phyloP scores from a whole-genome alignment of 1,140 invertebrate species.

The Sipha flava region DNA sequence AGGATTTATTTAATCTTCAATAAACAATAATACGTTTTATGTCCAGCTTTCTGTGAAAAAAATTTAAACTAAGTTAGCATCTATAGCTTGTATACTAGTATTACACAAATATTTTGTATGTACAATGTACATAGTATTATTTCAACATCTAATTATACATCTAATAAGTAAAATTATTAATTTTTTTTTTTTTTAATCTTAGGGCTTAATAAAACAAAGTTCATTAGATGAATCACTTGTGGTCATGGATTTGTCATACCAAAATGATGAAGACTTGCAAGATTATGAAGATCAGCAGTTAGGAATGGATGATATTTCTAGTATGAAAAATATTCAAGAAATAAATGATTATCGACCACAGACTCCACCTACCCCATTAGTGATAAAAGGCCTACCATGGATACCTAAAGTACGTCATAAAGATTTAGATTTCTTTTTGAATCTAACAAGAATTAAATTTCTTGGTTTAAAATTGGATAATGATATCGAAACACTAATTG shows the following conservation, averaged over 20 bases:
- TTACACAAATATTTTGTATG: no score
- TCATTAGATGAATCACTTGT: conserved; percentile 75
- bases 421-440: conserved; percentile 84
- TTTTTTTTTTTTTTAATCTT: conserved; percentile 34
- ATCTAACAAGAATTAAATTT: conserved; percentile 87
- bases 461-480: conserved; percentile 82
- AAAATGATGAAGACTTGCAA: conserved; percentile 18
- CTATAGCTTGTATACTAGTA: no score
- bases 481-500: conserved; percentile 78
- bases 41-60: no score
- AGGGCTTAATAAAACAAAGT: conserved; percentile 85
- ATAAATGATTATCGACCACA: conserved; percentile 37
- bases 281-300: conserved; percentile 17
- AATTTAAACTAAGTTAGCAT: no score
- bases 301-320: conserved; percentile 6
- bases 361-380: conserved; percentile 37
- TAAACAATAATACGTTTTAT: no score
- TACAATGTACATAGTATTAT: no score
- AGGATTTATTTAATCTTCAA: no score
- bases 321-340: conserved; percentile 6
- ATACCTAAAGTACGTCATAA: conserved; percentile 90
- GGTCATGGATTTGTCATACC: conserved; percentile 36
- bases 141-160: no score
- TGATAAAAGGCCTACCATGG: conserved; percentile 73
- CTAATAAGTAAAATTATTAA: no score